phyloP scores from a whole-genome alignment of 2,888 invertebrate genomes.

The Scelioninae gen. 2 region DNA sequence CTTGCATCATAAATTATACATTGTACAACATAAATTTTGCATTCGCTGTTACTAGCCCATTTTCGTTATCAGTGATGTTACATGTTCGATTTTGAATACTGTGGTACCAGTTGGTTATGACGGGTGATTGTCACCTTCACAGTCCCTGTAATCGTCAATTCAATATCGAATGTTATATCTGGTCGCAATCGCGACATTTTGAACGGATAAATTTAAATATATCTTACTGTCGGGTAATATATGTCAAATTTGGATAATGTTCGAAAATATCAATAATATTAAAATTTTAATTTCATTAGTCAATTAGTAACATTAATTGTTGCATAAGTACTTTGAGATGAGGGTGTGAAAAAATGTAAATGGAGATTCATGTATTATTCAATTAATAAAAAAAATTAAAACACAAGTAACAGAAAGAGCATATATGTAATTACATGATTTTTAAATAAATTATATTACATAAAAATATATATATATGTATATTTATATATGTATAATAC shows the following conservation, averaged over 20 bases:
- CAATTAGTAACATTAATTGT: too few species aligned
- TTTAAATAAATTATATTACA: conserved; percentile 43
- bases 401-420: conserved; percentile 48
- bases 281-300: too few species aligned
- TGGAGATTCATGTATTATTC: neutral
- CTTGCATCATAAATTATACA: conserved; percentile 46
- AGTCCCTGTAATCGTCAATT: conserved; percentile 69
- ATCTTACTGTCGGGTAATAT: too few species aligned
- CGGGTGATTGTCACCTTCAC: conserved; percentile 74
- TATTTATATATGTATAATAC: conserved; percentile 61
- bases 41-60: conserved; percentile 24
- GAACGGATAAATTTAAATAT: too few species aligned
- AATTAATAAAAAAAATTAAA: conserved; percentile 30
- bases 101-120: conserved; percentile 71
- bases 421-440: conserved; percentile 42
- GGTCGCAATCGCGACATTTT: conserved; percentile 19
- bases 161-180: conserved; percentile 33
- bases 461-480: conserved; percentile 21
- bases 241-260: too few species aligned
- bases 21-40: conserved; percentile 59
- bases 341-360: neutral
- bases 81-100: conserved; percentile 54
- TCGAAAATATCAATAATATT: too few species aligned
- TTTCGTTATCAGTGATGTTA: conserved; percentile 45
- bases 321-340: too few species aligned